Conservation (phyloP, 2,797 vertebrate genomes). For the Myripristis murdjan region DNA sequence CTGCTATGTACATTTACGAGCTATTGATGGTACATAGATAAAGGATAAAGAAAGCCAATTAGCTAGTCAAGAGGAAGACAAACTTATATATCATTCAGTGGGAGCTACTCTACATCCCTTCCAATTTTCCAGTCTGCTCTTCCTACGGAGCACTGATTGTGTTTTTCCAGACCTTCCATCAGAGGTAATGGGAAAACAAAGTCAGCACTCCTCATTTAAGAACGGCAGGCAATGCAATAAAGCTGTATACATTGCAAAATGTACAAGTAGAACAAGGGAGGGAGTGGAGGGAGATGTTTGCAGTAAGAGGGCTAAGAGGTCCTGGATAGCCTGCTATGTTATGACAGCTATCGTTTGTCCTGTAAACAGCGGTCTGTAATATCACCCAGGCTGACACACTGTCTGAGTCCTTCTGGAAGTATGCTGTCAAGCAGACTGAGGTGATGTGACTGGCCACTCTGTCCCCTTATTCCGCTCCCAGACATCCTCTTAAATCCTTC, state of each 20-base stretch:
- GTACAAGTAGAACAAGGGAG: neutral
- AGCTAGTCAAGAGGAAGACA: constrained; percentile 8
- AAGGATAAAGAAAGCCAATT: constrained; percentile 38
- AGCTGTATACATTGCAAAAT: constrained; percentile 7
- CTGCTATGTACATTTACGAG: neutral
- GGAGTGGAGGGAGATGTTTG: neutral
- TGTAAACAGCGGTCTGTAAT: constrained; percentile 40
- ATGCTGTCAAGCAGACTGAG: constrained; percentile 17
- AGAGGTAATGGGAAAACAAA: constrained; percentile 59
- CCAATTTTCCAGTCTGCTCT: constrained; percentile 30
- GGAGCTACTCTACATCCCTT: constrained; percentile 28
- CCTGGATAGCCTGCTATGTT: constrained; percentile 35
- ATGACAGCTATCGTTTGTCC: constrained; percentile 33
- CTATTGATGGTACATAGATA: constrained; percentile 1
- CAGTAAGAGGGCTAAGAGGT: constrained; percentile 36
- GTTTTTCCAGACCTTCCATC: constrained; percentile 50
- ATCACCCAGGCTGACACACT: constrained; percentile 41
- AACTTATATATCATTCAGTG: constrained; percentile 26
- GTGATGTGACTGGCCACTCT: neutral
- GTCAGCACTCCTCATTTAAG: constrained; percentile 43
- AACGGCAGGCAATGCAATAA: neutral
- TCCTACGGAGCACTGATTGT: constrained; percentile 22
- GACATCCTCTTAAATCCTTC: constrained; percentile 19
- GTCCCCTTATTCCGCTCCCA: constrained; percentile 35
- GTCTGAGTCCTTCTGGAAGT: constrained; percentile 40